Percentiles rank a stretch among this genome's conserved stretches.
Evolutionary conservation across 1,140 invertebrate species (phyloP).

Genomic region (Hyles vespertilio): DNA sequence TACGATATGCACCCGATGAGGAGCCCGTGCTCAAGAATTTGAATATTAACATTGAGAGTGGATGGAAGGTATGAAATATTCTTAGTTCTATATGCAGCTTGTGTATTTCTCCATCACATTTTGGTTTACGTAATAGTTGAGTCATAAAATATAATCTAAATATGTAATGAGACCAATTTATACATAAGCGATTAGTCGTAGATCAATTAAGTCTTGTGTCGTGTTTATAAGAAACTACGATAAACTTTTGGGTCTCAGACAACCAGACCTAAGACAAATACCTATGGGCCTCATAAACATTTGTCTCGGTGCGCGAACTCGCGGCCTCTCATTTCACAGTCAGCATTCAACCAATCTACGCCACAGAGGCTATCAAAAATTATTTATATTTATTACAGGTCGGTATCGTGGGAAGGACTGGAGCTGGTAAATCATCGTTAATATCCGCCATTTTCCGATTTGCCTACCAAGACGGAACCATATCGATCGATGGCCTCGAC

Average conservation of each 20-base stretch:
- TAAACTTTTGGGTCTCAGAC: too few relatives aligned
- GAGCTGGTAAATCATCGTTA: constrained; percentile 87
- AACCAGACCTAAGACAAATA: too few relatives aligned
- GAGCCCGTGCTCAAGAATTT: constrained; percentile 79
- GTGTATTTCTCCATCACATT: not conserved
- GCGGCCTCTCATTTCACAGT: too few relatives aligned
- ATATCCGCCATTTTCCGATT: constrained; percentile 81
- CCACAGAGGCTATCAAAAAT: not conserved
- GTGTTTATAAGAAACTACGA: too few relatives aligned
- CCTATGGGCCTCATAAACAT: too few relatives aligned
- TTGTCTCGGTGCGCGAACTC: too few relatives aligned
- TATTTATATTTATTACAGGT: constrained; percentile 60
- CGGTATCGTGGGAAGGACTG: constrained; percentile 84
- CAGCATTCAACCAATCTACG: too few relatives aligned
- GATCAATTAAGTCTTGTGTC: not conserved
- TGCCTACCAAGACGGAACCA: constrained; percentile 68
- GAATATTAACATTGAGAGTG: constrained; percentile 70
- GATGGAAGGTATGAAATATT: constrained; percentile 74
- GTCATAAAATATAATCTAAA: too few relatives aligned
- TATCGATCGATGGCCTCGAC: constrained; percentile 79
- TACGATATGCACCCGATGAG: constrained; percentile 62
- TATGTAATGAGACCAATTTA: too few relatives aligned
- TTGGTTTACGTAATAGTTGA: not conserved
- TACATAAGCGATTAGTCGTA: not conserved
- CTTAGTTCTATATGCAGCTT: too few relatives aligned